Evolutionary conservation across 2,888 invertebrate species (phyloP), one percentile per base, ranked within the genome.

Genomic region (Trichogramma dendrolimi): DNA sequence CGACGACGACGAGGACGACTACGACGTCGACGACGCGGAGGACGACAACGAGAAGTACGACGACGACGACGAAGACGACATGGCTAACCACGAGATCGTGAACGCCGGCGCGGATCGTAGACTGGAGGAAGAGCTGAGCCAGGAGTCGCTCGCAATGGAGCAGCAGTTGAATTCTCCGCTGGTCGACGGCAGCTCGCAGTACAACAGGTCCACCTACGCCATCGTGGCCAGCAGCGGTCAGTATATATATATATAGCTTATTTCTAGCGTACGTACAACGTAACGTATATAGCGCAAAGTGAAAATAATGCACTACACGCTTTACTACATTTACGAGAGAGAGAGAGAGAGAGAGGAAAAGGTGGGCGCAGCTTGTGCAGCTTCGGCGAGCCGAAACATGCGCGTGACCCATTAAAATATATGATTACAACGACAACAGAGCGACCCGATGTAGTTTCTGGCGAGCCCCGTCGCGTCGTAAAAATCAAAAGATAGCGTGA

Each of bases 161-260:
- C 84, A 83, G 69, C 83, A 81, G 71, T 83, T 83, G 74, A 80
- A 81, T 71, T 81, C 83, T 27, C 83, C 83, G n/a, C 77, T 83
- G 62, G 82, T 82, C 61, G 81, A 79, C 65, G 79, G 80, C 11
- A 83, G 81, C 68, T 79, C 81, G 6, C 83, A 81, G 69, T 83
- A 80, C 71, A 14, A 14, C 14, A 80, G 78, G 64, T 80, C 81
- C n/a, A 83, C 81, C 66, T 84, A 83, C 70, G 81, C 83, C 39
- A 80, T 82, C 14, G 75, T 83, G 55, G 76, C 76, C 10, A 75
- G 71, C 63, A 73, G 72, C 55, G 78, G 77, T 77, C 61, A 66
- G 70, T 64, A 2, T 27, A n/a, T n/a, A n/a, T n/a, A n/a, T n/a
- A n/a, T 14, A 14, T 2, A 14, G 14, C 2, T 14, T 14, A 1